Base-by-base conservation (phyloP, 2,888 invertebrate genomes). In the Drosophila gaucha region DNA sequence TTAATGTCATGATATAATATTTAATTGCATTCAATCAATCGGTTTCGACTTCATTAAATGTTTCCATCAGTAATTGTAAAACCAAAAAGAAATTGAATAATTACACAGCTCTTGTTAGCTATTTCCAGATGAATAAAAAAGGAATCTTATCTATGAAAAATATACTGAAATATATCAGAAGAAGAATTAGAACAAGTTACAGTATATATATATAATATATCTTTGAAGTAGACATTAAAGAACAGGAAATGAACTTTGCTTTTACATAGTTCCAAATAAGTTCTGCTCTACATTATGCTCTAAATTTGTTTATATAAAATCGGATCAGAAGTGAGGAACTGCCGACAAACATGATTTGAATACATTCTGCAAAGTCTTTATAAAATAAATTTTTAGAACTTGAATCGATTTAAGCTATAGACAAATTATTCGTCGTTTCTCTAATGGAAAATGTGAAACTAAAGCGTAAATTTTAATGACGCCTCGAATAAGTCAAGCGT, bases 401-500 rank as follows among this genome's bases (percentile, higher is more conserved):
- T 24, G 9, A 22, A 16, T 24, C n/a, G 24, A 39, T 14, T 22
- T 26, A 22, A 39, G 9, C 9, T n/a, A 16, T 16, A 22, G 36
- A 31, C n/a, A n/a, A n/a, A n/a, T 18, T 35, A 28, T 63, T 63
- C 41, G 38, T 5, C 41, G 41, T 16, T 8, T 30, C 41, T 38
- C 41, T 50, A 54, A 44, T 54, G 24, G 35, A 33, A 39, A 47
- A 33, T 39, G 30, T 9, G 30, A 43, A 47, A 38, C n/a, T 41
- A 31, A 38, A 20, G 5, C 31, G 24, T 8, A 6, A 20, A 35
- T 52, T 33, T 28, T 20, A 46, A 38, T 46, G 18, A 55, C 24
- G 9, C 12, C 22, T 28, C 14, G 46, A 51, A 44, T 22, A 51
- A 51, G 39, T 64, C 54, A 50, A 38, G 18, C 33, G 33, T 38